These are phyloP conservation scores for Rattus norvegicus DNA, from an alignment of 2,113 vertebrate genomes.

Conservation along the genomic window DNA sequence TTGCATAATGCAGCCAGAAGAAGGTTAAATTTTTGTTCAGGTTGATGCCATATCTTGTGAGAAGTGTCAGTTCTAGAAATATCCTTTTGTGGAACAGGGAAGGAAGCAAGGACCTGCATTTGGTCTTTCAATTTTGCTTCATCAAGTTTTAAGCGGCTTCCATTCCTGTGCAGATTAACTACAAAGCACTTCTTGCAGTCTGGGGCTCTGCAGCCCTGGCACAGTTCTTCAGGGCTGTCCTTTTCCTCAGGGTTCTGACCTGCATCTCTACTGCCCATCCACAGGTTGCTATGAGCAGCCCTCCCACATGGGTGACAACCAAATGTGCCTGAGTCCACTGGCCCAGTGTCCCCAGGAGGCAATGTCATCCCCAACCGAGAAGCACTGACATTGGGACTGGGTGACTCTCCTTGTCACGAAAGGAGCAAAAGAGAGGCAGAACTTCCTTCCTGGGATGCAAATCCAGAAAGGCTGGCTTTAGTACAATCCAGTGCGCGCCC, in stretches of 20 bases:
- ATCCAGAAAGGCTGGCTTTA: background rate
- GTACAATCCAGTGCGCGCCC: rapidly evolving
- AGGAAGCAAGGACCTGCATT: background rate
- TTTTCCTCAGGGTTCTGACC: rapidly evolving
- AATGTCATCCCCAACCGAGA: background rate
- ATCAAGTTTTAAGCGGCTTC: background rate
- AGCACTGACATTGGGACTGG: background rate
- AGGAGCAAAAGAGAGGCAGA: no score
- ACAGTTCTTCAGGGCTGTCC: rapidly evolving
- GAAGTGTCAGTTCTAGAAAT: no score
- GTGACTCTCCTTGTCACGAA: background rate
- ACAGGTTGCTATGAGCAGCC: rapidly evolving
- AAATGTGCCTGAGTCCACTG: background rate
- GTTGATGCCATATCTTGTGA: background rate
- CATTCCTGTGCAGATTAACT: background rate
- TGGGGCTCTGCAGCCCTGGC: background rate
- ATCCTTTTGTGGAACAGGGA: background rate
- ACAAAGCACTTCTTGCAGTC: rapidly evolving
- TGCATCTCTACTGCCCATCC: background rate
- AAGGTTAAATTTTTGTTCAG: background rate
- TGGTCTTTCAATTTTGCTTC: background rate
- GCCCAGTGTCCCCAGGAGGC: rapidly evolving
- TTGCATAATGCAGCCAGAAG: background rate
- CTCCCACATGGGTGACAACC: rapidly evolving
- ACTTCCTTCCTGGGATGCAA: background rate